Conservation (phyloP, 2,113 vertebrate genomes). For the Choloepus hoffmanni region DNA sequence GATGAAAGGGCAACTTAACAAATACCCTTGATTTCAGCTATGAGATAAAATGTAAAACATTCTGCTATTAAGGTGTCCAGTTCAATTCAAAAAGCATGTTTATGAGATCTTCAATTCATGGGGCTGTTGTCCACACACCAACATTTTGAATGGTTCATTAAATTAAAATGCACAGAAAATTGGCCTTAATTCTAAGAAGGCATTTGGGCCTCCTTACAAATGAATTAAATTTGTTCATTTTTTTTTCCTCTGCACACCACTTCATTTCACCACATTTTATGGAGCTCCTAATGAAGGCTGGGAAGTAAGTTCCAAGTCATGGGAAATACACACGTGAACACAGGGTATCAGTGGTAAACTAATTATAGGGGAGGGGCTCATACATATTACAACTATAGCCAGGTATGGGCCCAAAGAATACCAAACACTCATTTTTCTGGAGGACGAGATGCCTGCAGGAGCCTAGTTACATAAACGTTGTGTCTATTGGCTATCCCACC, state of each 20-base stretch:
- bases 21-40: not conserved
- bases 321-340: not conserved
- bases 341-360: not conserved
- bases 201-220: slow-evolving; percentile 54
- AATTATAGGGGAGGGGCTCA: not conserved
- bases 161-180: slow-evolving; percentile 66
- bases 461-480: not conserved
- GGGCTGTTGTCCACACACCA: slow-evolving; percentile 45
- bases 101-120: not conserved
- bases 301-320: not conserved
- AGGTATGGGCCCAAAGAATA: not conserved
- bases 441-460: accelerated
- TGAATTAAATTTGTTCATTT: not conserved
- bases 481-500: not conserved
- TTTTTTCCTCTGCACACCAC: not conserved
- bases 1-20: not conserved
- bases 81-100: slow-evolving; percentile 29
- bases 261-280: slow-evolving; percentile 22
- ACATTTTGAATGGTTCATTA: slow-evolving; percentile 59
- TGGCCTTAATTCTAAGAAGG: slow-evolving; percentile 52
- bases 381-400: not conserved
- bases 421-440: not conserved
- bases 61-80: not conserved
- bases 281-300: not conserved
- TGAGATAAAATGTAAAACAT: not conserved